Conservation (phyloP, 2,113 vertebrate genomes). For the Zosterops borbonicus region DNA sequence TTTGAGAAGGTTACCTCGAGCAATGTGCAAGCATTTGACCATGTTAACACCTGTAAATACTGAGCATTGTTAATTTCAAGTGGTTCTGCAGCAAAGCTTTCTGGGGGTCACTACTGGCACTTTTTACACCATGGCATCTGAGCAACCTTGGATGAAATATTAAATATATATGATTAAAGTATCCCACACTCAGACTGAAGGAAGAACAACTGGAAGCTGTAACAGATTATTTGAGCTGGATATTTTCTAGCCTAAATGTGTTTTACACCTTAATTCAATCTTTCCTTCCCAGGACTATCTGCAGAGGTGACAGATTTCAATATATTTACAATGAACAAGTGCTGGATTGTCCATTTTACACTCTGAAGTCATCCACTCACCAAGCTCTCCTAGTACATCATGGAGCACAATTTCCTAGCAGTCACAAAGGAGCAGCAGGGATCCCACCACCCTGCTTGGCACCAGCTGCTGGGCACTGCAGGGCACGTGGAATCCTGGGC, state of each 20-base stretch:
- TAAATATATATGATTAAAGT: not conserved
- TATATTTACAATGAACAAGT: not conserved
- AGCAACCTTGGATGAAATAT: not conserved
- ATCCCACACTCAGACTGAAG: not conserved
- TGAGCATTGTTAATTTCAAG: not conserved
- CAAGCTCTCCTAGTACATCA: not conserved
- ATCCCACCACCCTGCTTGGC: not conserved
- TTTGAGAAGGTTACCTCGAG: not conserved
- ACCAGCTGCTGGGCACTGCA: not conserved
- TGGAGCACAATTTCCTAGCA: not conserved
- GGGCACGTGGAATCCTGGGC: rapidly evolving
- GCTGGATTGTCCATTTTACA: not conserved
- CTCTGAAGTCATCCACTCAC: not conserved
- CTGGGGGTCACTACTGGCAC: not conserved
- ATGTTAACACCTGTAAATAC: not conserved
- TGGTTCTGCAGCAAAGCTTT: not conserved
- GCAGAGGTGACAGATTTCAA: not conserved
- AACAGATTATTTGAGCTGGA: not conserved
- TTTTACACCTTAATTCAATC: not conserved
- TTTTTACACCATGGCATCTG: rapidly evolving
- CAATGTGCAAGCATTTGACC: not conserved
- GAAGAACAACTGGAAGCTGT: not conserved
- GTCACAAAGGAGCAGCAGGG: not conserved
- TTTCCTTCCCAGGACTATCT: not conserved
- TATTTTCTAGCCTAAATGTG: not conserved